Evolutionary conservation across 1,140 invertebrate genomes (phyloP).

Genomic region (Limonius californicus): DNA sequence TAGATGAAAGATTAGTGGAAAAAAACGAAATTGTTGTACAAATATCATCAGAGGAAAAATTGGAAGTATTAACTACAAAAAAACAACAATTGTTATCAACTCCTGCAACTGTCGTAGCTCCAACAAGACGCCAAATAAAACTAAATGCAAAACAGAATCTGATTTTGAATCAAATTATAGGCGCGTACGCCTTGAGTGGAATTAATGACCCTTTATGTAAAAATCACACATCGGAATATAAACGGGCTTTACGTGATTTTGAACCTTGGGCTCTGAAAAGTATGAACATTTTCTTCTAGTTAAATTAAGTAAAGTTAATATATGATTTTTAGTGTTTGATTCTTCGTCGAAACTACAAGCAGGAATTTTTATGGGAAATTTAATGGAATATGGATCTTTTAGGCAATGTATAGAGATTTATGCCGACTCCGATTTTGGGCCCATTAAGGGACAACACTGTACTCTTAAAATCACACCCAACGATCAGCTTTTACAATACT

Average conservation of each 20-base stretch:
- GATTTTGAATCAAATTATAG: slow-evolving; percentile 38
- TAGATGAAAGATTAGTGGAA: too few relatives aligned
- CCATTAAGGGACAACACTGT: slow-evolving; percentile 32
- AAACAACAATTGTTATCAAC: too few relatives aligned
- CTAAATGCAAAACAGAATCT: slow-evolving; percentile 34
- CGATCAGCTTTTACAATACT: slow-evolving; percentile 25
- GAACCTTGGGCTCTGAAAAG: slow-evolving; percentile 40
- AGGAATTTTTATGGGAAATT: slow-evolving; percentile 30
- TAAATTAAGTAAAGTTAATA: slow-evolving; percentile 12
- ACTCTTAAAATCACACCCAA: slow-evolving; percentile 28
- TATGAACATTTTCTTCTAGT: slow-evolving; percentile 15
- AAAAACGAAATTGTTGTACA: too few relatives aligned
- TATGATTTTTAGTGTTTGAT: slow-evolving; percentile 38
- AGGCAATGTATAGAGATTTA: slow-evolving; percentile 33
- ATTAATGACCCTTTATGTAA: slow-evolving; percentile 30
- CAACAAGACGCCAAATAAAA: slow-evolving; percentile 23
- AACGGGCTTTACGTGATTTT: slow-evolving; percentile 30
- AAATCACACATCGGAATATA: slow-evolving; percentile 32
- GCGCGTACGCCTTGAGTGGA: slow-evolving; percentile 27
- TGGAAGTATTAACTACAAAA: too few relatives aligned
- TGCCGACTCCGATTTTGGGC: slow-evolving; percentile 24
- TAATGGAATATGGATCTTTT: slow-evolving; percentile 32
- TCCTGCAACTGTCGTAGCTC: too few relatives aligned
- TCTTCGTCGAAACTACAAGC: slow-evolving; percentile 37
- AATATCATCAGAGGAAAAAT: too few relatives aligned